Evolutionary conservation across 2,888 invertebrate genomes (phyloP), one percentile per base, ranked within the genome.

Genomic region (Rapana venosa): DNA sequence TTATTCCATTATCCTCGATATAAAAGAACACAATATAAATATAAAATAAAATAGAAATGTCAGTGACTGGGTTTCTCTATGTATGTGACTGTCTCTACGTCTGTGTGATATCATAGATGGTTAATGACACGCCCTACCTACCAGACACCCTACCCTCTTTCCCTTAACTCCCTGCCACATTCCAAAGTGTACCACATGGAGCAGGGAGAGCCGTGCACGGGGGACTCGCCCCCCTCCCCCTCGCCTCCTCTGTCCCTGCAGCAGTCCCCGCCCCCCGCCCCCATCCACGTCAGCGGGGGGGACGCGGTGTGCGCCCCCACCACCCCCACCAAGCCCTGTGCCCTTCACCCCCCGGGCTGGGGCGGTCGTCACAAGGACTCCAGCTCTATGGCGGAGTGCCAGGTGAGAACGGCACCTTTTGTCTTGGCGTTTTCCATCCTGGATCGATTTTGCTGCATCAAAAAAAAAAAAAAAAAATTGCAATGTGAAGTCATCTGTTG

Each of bases 101-200:
- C 47, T 47, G 47, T 47, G 47, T n/a, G n/a, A n/a, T n/a, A n/a
- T n/a, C n/a, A n/a, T 47, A 8, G 4, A 47, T 47, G 47, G 47
- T n/a, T n/a, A n/a, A 47, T 47, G 47, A 47, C 47, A 47, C 8
- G 47, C 47, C n/a, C 74, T 74, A 8, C 74, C n/a, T n/a, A n/a
- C 74, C n/a, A 74, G 4, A 74, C 74, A n/a, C 74, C 32, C 35
- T 35, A 32, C 6, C 32, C 15, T 79, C 22, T 35, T 61, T 88
- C 90, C 92, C 93, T 93, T 93, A 90, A 93, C 92, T 36, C 22
- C n/a, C 30, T 8, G 15, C 94, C 83, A 96, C 96, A 92, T 95
- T 95, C 91, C 94, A 95, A 88, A 95, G 91, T 93, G 87, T 94
- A 94, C 92, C 92, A 93, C 83, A 92, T 94, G 89, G 94, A 94